Evolutionary conservation across 2,888 invertebrate genomes (phyloP).

Genomic region (Cryptocephalus primarius): DNA sequence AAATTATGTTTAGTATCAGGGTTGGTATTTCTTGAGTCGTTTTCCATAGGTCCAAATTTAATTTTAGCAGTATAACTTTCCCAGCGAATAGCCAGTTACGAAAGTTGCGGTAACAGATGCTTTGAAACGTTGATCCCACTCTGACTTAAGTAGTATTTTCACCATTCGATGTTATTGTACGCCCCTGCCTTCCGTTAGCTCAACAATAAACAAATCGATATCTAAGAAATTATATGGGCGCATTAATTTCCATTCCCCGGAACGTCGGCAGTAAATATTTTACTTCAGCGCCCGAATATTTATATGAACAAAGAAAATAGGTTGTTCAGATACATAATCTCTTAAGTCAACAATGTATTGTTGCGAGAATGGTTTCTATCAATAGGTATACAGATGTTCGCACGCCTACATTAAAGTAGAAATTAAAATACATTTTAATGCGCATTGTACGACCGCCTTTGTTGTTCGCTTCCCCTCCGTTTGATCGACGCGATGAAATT

Average conservation of each 20-base stretch:
- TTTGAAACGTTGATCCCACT: too few relatives aligned
- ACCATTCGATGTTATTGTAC: too few relatives aligned
- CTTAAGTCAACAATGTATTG: slow-evolving; percentile 20
- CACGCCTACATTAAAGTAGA: slow-evolving; percentile 22
- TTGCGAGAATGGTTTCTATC: slow-evolving; percentile 19
- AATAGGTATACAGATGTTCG: slow-evolving; percentile 22
- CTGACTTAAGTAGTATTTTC: too few relatives aligned
- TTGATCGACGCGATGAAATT: slow-evolving; percentile 6
- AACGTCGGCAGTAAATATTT: slow-evolving; percentile 14
- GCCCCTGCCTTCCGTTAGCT: background rate
- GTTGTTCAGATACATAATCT: slow-evolving; percentile 17
- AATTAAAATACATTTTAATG: slow-evolving; percentile 20
- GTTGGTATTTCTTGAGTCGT: too few relatives aligned
- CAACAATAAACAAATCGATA: slow-evolving; percentile 13
- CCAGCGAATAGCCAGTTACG: too few relatives aligned
- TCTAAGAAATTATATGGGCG: slow-evolving; percentile 13
- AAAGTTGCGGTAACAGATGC: too few relatives aligned
- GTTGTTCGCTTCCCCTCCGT: slow-evolving; percentile 9
- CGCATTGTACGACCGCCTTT: slow-evolving; percentile 5
- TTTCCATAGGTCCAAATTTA: too few relatives aligned
- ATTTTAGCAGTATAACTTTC: too few relatives aligned
- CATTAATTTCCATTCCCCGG: slow-evolving; percentile 17
- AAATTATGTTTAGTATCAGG: too few relatives aligned
- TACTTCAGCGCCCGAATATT: slow-evolving; percentile 20
- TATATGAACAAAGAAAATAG: slow-evolving; percentile 22